Base-by-base conservation (phyloP, 2,797 vertebrate genomes). In the Leucoraja ocellata region DNA sequence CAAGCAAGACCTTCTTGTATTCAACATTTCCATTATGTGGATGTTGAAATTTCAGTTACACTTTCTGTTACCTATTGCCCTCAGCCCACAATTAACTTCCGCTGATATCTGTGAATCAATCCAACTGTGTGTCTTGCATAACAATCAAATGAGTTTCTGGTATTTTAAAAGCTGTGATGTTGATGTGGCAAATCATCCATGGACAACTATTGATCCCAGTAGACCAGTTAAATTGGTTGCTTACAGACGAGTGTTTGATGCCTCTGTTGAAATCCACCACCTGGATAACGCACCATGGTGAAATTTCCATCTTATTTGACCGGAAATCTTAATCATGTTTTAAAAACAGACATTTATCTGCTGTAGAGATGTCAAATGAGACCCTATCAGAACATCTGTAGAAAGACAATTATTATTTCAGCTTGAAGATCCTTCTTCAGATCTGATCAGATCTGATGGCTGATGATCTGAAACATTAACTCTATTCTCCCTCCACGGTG, bases 71-170 rank as follows among this genome's bases (percentile, higher is more conserved):
- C 76, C 71, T 92, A 74, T 74, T 74, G 68, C 68, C 90, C 68
- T 74, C 21, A 74, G 68, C 68, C 73, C 90, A 54, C 65, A 73
- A 21, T 91, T 91, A 91, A 74, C 36, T 28, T 74, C 68, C 74
- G 65, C 68, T 36, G 71, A 91, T 91, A 73, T 91, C 90, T 25
- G 90, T 91, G 73, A 91, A 74, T 91, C 36, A 10, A 91, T 91
- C 39, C 23, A 73, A 73, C 73, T 54, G 68, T 74, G 88, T 73
- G 88, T 36, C 9, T 74, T 46, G 68, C 65, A 91, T 91, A 46
- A 73, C 46, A 46, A 91, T 9, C 65, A 91, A 23, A 91, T 46
- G 21, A 46, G 11, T 91, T 14, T 10, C 36, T 91, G 23, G 90
- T 36, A 91, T 91, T 36, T 74, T 21, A 23, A 91, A 91, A 7